Conservation (phyloP, 2,113 vertebrate genomes). For the Triplophysa siluroides region DNA sequence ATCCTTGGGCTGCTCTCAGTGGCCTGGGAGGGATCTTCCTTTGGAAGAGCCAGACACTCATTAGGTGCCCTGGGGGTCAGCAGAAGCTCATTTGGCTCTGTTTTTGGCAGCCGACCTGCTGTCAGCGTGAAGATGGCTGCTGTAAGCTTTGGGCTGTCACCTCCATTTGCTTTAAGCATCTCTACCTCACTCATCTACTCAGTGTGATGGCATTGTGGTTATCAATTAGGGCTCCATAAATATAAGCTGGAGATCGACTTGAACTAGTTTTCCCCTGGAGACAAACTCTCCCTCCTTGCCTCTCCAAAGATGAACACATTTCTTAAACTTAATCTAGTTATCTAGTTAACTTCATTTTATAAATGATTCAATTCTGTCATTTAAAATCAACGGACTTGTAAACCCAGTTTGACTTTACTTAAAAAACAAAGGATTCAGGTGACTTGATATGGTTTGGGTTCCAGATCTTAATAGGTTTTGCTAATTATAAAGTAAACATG, state of each 20-base stretch:
- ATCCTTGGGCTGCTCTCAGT: constrained; percentile 48
- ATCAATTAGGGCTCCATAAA: constrained; percentile 61
- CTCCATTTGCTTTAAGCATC: constrained; percentile 52
- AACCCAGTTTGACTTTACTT: too few species aligned
- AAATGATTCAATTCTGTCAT: too few species aligned
- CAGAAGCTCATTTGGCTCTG: constrained; percentile 27
- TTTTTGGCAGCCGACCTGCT: constrained; percentile 40
- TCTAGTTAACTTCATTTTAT: too few species aligned
- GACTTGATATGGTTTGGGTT: too few species aligned
- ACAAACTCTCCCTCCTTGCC: not conserved
- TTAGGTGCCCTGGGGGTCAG: constrained; percentile 42
- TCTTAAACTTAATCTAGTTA: too few species aligned
- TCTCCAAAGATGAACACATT: constrained; percentile 8
- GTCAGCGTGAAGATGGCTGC: constrained; percentile 27
- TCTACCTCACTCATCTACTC: constrained; percentile 51
- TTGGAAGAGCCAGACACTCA: constrained; percentile 50
- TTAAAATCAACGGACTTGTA: too few species aligned
- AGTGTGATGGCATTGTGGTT: constrained; percentile 53
- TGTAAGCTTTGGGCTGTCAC: constrained; percentile 48
- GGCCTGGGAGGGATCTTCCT: constrained; percentile 46
- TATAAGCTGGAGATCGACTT: constrained; percentile 44
- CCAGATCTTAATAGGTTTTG: not conserved
- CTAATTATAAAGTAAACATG: not conserved
- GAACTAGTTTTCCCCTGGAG: constrained; percentile 44
- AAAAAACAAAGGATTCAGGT: too few species aligned